Evolutionary conservation across 1,140 invertebrate species (phyloP).

Genomic region (Lordiphosa stackelbergi): DNA sequence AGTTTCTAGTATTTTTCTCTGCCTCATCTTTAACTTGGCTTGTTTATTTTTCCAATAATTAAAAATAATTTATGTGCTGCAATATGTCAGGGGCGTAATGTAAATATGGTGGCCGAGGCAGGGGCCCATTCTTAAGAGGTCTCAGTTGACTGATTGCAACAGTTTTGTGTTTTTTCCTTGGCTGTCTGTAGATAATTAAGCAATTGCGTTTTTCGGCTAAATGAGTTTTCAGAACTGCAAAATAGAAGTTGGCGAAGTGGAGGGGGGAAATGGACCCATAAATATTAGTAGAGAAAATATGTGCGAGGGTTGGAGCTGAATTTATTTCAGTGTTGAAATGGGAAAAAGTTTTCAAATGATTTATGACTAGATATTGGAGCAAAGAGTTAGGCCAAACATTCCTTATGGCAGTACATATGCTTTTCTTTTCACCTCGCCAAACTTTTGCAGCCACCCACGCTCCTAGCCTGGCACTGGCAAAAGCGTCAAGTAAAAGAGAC

Average conservation of each 20-base stretch:
- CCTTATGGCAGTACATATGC: too few species aligned
- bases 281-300: conserved; percentile 7
- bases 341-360: too few species aligned
- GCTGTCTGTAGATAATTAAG: conserved; percentile 65
- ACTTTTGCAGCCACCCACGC: conserved; percentile 16
- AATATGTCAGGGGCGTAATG: conserved; percentile 59
- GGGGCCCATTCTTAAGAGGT: conserved; percentile 7
- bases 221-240: conserved; percentile 54
- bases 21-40: conserved; percentile 14
- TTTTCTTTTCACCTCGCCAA: not conserved
- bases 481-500: conserved; percentile 5
- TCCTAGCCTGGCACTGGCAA: conserved; percentile 7
- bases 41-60: conserved; percentile 50
- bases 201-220: conserved; percentile 66
- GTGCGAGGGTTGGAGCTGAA: not conserved
- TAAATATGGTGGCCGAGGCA: conserved; percentile 32
- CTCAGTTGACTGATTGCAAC: conserved; percentile 57
- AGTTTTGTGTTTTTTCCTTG: conserved; percentile 19
- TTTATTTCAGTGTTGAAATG: too few species aligned
- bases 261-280: not conserved
- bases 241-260: not conserved
- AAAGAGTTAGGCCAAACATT: too few species aligned
- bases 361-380: too few species aligned
- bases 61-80: conserved; percentile 67
- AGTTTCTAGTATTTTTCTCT: conserved; percentile 24